phyloP scores from a whole-genome alignment of 2,113 vertebrate genomes.

The Laticauda colubrina region DNA sequence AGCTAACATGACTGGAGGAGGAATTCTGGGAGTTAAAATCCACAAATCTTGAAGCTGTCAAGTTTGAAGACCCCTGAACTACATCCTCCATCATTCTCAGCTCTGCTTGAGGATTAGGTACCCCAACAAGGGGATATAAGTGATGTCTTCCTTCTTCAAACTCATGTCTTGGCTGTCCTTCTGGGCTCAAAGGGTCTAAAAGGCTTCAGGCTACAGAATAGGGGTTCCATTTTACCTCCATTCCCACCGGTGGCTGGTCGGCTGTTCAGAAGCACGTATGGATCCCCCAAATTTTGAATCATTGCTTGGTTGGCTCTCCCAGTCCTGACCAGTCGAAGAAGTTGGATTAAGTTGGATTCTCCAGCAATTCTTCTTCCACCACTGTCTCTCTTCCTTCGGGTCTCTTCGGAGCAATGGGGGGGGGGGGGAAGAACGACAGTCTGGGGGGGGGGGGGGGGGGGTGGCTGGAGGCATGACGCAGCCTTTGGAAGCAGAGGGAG shows the following conservation, averaged over 20 bases:
- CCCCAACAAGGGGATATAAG: background rate
- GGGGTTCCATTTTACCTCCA: background rate
- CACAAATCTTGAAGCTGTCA: too few species aligned
- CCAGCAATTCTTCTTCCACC: background rate
- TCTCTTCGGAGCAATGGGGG: background rate
- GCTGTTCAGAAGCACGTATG: background rate
- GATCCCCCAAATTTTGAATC: background rate
- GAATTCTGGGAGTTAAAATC: too few species aligned
- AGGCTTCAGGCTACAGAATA: background rate
- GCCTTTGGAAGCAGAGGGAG: background rate
- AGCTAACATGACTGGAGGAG: too few species aligned
- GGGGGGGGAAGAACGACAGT: rapidly evolving
- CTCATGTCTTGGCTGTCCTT: background rate
- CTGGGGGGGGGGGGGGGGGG: background rate
- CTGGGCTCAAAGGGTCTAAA: background rate
- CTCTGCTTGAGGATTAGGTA: background rate
- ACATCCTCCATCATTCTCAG: background rate
- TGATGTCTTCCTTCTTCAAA: background rate
- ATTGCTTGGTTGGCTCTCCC: background rate
- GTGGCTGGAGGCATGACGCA: background rate
- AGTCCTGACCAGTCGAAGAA: background rate
- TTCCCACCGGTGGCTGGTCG: background rate
- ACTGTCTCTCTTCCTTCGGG: background rate
- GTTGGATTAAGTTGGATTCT: background rate
- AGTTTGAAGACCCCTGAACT: too few species aligned